A percentile compares a stretch with the other conserved stretches of the same genome.
Evolutionary conservation across 2,888 invertebrate genomes (phyloP).

Genomic region (Tetragonula carbonaria): DNA sequence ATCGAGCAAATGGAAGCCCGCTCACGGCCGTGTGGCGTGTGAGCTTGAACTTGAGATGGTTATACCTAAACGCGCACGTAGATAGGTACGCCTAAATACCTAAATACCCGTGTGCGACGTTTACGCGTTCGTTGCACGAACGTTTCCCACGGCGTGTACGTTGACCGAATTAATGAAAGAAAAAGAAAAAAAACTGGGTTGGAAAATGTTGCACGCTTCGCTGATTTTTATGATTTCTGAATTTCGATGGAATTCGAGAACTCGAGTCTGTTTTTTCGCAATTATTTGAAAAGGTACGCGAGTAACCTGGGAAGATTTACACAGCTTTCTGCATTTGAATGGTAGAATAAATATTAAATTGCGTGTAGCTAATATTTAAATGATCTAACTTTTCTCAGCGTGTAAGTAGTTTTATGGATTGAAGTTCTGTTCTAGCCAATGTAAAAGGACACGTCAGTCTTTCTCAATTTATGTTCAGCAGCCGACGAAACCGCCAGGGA

Average conservation of each 20-base stretch:
- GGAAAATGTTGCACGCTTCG: neutral
- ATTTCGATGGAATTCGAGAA: neutral
- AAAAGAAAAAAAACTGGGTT: neutral
- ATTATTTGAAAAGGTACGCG: too few species aligned
- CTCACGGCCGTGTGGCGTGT: conserved; percentile 55
- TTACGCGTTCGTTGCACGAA: conserved; percentile 54
- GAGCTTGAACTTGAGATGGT: conserved; percentile 71
- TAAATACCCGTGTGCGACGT: conserved; percentile 37
- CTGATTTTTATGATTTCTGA: neutral
- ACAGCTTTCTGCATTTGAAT: too few species aligned
- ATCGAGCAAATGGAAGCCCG: conserved; percentile 43
- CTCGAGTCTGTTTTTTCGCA: neutral
- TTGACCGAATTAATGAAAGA: too few species aligned
- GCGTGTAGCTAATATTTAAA: too few species aligned
- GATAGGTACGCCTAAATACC: conserved; percentile 48
- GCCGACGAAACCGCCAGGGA: too few species aligned
- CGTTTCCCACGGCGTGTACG: neutral
- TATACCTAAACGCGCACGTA: conserved; percentile 57
- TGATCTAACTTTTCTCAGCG: too few species aligned
- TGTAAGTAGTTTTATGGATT: too few species aligned
- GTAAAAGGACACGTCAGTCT: too few species aligned
- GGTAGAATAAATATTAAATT: too few species aligned
- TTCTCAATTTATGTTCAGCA: too few species aligned
- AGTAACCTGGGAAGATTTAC: too few species aligned
- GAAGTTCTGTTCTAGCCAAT: too few species aligned